A percentile compares a stretch with the other conserved stretches of the same genome.
phyloP scores from a whole-genome alignment of 2,113 vertebrate species.

The Labeo rohita region DNA sequence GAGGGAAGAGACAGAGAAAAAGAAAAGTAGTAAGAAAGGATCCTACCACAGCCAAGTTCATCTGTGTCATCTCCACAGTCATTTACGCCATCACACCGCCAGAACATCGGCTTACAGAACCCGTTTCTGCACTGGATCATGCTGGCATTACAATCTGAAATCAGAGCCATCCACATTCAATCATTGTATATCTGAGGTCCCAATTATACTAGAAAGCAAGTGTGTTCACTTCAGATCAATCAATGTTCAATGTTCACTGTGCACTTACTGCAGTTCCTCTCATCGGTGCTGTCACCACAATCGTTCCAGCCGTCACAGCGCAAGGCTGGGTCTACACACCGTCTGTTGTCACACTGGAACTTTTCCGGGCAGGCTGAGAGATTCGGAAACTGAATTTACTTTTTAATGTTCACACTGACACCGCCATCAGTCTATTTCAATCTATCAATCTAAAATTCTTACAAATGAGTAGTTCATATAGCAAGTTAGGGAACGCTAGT shows the following conservation, averaged over 20 bases:
- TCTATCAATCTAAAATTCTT: too few species aligned
- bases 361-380: slow-evolving; percentile 83
- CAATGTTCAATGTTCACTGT: neutral
- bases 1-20: neutral
- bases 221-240: neutral
- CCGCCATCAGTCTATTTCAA: too few species aligned
- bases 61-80: slow-evolving; percentile 92
- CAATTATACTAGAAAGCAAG: neutral
- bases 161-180: neutral
- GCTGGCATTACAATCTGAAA: slow-evolving; percentile 67
- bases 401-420: neutral
- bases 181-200: neutral
- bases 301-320: slow-evolving; percentile 93
- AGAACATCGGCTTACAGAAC: slow-evolving; percentile 87
- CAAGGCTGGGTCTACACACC: slow-evolving; percentile 75
- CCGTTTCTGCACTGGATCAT: slow-evolving; percentile 82
- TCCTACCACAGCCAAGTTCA: slow-evolving; percentile 86
- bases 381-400: neutral
- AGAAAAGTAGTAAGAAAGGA: neutral
- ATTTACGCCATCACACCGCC: slow-evolving; percentile 85
- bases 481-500: too few species aligned
- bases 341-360: slow-evolving; percentile 82
- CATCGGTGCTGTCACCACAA: slow-evolving; percentile 88
- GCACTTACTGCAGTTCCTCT: slow-evolving; percentile 83
- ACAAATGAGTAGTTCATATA: too few species aligned